These are phyloP conservation scores for Pongo pygmaeus DNA, from an alignment of 2,113 vertebrate genomes.

Conservation along the genomic window DNA sequence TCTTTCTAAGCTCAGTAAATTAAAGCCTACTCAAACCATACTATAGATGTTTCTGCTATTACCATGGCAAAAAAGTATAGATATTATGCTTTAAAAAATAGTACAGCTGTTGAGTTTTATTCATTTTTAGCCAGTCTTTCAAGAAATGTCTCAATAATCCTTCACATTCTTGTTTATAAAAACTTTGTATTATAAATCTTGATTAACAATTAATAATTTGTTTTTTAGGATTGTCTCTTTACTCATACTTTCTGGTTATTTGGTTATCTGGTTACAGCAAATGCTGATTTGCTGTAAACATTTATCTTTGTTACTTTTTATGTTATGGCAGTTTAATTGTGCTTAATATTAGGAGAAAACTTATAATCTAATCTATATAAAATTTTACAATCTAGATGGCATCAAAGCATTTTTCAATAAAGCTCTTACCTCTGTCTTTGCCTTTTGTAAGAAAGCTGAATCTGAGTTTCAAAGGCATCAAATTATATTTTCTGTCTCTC, in stretches of 20 bases:
- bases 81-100: neutral
- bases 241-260: slow-evolving; percentile 77
- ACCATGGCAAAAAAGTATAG: neutral
- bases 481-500: neutral
- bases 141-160: neutral
- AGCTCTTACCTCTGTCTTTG: neutral
- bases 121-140: neutral
- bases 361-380: neutral
- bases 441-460: neutral
- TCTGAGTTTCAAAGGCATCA: slow-evolving; percentile 7
- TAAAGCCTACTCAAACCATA: slow-evolving; percentile 4
- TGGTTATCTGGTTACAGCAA: neutral
- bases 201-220: neutral
- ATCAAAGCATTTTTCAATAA: slow-evolving; percentile 19
- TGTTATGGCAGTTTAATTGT: slow-evolving; percentile 26
- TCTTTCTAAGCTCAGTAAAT: slow-evolving; percentile 30
- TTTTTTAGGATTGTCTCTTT: slow-evolving; percentile 77
- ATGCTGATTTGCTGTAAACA: slow-evolving; percentile 71
- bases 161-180: slow-evolving; percentile 47
- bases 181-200: slow-evolving; percentile 34
- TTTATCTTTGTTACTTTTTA: slow-evolving; percentile 62
- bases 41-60: slow-evolving; percentile 23
- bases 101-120: neutral
- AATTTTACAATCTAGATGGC: slow-evolving; percentile 7
- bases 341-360: slow-evolving; percentile 22